A percentile compares a stretch with the other conserved stretches of the same genome.
phyloP scores from a whole-genome alignment of 2,113 vertebrate species.

The Lepus europaeus region DNA sequence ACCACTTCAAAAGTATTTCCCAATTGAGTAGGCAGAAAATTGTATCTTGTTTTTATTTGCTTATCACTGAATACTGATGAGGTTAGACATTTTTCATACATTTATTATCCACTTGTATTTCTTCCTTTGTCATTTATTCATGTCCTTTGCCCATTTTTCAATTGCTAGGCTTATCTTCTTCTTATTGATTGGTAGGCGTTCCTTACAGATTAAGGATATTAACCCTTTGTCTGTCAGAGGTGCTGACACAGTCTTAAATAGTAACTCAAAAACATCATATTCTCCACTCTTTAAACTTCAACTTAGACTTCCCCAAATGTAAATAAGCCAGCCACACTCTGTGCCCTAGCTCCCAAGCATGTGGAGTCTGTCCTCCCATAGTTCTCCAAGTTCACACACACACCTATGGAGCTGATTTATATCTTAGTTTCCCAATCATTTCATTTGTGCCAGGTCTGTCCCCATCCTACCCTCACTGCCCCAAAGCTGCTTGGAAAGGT shows the following conservation, averaged over 20 bases:
- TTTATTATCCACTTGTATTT: constrained; percentile 77
- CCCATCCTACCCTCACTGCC: background rate
- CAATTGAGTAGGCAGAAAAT: constrained; percentile 71
- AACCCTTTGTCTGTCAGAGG: constrained; percentile 75
- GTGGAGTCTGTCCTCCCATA: background rate
- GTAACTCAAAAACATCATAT: background rate
- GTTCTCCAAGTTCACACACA: background rate
- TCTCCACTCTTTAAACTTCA: constrained; percentile 11
- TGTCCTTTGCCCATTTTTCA: constrained; percentile 78
- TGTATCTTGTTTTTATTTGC: constrained; percentile 81
- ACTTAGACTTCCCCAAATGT: background rate
- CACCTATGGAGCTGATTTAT: background rate
- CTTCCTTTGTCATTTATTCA: constrained; percentile 76
- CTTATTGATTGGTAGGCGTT: constrained; percentile 79
- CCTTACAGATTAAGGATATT: constrained; percentile 73
- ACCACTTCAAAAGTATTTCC: constrained; percentile 72
- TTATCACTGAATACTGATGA: constrained; percentile 78
- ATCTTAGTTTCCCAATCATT: constrained; percentile 15
- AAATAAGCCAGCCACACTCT: background rate
- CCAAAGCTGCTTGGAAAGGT: constrained; percentile 10
- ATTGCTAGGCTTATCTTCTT: constrained; percentile 72
- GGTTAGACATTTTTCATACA: constrained; percentile 67
- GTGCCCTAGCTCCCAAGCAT: background rate
- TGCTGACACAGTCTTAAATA: constrained; percentile 59
- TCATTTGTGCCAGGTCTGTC: background rate